These are phyloP conservation scores for Leguminivora glycinivorella DNA, from an alignment of 1,140 invertebrate species.

Conservation along the genomic window DNA sequence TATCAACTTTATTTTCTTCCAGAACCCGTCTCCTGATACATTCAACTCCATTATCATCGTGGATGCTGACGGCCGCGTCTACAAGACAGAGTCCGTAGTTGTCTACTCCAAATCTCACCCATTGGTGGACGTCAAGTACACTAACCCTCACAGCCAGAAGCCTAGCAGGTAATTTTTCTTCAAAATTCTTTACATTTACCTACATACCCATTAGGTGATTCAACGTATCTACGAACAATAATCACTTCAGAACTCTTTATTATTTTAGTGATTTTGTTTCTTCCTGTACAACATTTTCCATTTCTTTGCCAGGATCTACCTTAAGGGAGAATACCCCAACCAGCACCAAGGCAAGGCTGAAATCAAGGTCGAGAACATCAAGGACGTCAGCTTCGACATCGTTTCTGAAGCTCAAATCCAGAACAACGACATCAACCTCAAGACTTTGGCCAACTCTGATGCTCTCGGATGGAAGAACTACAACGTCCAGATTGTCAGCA, in stretches of 20 bases:
- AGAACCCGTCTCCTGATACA: constrained; percentile 76
- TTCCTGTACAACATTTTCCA: not conserved
- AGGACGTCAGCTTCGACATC: constrained; percentile 76
- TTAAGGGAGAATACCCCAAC: constrained; percentile 78
- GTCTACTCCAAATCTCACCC: constrained; percentile 69
- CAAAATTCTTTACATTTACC: not conserved
- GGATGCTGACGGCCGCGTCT: constrained; percentile 75
- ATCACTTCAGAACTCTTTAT: too few relatives aligned
- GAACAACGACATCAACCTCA: constrained; percentile 84
- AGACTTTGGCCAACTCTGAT: constrained; percentile 82
- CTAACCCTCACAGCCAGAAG: constrained; percentile 50
- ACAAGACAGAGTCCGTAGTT: constrained; percentile 73
- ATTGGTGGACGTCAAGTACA: constrained; percentile 71
- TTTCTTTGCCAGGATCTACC: constrained; percentile 65
- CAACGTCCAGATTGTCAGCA: constrained; percentile 82
- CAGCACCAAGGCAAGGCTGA: constrained; percentile 80
- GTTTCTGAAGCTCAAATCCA: constrained; percentile 80
- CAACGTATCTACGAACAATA: not conserved
- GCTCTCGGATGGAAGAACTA: constrained; percentile 84
- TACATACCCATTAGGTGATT: not conserved
- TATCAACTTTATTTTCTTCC: constrained; percentile 31
- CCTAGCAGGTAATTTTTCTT: constrained; percentile 49
- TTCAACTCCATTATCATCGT: constrained; percentile 64
- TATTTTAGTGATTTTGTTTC: too few relatives aligned
- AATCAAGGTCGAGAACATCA: constrained; percentile 76